Evolutionary conservation across 1,140 invertebrate species (phyloP).

Genomic region (Zeugodacus cucurbitae): DNA sequence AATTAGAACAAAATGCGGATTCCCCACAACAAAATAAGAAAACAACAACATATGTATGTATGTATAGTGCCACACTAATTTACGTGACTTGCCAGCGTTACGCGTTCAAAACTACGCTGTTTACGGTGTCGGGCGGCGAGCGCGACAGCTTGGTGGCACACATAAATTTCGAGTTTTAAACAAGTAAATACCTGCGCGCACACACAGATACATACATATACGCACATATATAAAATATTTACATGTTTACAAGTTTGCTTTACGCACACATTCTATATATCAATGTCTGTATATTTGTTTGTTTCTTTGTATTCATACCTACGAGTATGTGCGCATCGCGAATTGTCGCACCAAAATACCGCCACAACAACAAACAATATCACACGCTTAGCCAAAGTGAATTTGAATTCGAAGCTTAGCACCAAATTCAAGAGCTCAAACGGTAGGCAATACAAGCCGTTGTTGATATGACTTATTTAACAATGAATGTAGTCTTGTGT

Average conservation of each 20-base stretch:
- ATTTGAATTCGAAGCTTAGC: not conserved
- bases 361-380: not conserved
- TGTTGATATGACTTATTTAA: not conserved
- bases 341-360: not conserved
- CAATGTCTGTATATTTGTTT: not conserved
- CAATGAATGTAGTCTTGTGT: not conserved
- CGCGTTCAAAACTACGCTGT: not conserved
- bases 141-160: not conserved
- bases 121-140: not conserved
- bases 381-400: not conserved
- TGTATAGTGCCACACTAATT: not conserved
- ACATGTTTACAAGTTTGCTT: not conserved
- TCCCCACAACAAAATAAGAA: not conserved
- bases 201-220: not conserved
- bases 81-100: not conserved
- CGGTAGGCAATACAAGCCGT: not conserved
- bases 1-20: not conserved
- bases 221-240: not conserved
- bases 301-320: not conserved
- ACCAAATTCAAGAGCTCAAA: not conserved
- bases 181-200: not conserved
- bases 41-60: not conserved
- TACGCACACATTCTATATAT: not conserved
- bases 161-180: slow-evolving; percentile 14
- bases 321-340: not conserved